Base-by-base conservation (phyloP, 2,113 vertebrate species). In the Australoheros scitulus region DNA sequence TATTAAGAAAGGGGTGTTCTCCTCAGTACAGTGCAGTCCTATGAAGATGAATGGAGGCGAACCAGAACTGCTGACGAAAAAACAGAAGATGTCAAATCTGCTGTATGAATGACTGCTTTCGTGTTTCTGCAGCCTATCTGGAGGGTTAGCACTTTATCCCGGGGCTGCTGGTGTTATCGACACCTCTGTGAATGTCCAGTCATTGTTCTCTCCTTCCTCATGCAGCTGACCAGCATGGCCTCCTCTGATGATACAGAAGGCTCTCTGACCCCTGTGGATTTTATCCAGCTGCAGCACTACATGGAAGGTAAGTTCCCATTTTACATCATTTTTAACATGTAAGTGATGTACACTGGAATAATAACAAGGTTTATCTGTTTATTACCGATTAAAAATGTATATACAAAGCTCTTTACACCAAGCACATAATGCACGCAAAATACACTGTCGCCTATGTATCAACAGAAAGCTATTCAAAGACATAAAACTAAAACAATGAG, bases 241-340 rank as follows among this genome's bases (percentile, higher is more conserved):
- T 88, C 87, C 1, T 74, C 88, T n/a, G 89, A 89, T 1, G 91
- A 93, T 3, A 29, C 86, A n/a, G 92, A 92, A 18, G 85, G 89
- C 2, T 85, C 79, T 60, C 85, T 97, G 52, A 97, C 96, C 87
- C 96, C 97, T 5, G 94, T 94, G 86, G 96, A 97, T 86, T 98
- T 97, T 76, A 97, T 96, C 81, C 97, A 97, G 88, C 96, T 98
- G 80, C 97, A 98, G 88, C 94, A 97, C 26, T 98, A 97, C 90
- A 95, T 98, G 92, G 97, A 97, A 65, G 96, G 97, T 97, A 92
- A 96, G 96, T 95, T 55, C 20, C 20, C 20, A 22, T 2, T 60
- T 43, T 1, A 32, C 17, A 34, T 43, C 2, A 50, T 38, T 56
- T 80, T 4, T 4, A 43, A 15, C 24, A 7, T 15, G 26, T 34